Base-by-base conservation (phyloP, 2,888 invertebrate genomes). In the Harpagoxenus sublaevis region DNA sequence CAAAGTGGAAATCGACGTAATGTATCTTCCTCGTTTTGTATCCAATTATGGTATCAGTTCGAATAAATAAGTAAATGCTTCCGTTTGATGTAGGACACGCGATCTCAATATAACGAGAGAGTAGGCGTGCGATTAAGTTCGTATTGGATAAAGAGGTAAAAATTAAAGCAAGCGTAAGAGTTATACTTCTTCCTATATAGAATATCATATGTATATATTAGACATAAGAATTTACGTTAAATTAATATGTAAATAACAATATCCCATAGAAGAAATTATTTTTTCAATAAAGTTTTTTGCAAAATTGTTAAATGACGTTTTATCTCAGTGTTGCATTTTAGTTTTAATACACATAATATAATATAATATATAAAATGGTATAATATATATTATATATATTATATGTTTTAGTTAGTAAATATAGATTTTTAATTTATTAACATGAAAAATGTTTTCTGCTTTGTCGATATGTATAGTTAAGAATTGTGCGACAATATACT, bases 81-180 rank as follows among this genome's bases (percentile, higher is more conserved):
- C 57, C 78, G 55, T 68, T 68, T 57, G 45, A 75, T 75, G 55
- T 70, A 70, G 78, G 70, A 78, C 70, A 55, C 70, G 23, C n/a
- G 70, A 78, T 57, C 68, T 68, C 68, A 57, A 70, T 57, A 18
- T 53, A 66, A 57, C 15, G 77, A 78, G 66, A 68, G 66, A 68
- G n/a, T 66, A 57, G 45, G 45, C 31, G 70, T 70, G 45, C 23
- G 10, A 78, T 68, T 78, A 78, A 57, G 15, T 70, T 45, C 31
- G 45, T 8, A n/a, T n/a, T 35, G 18, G n/a, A 45, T 42, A 68
- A n/a, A 42, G 15, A 57, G 10, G n/a, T n/a, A 70, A 55, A 45
- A 39, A 45, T 53, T 66, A 42, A 55, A 51, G 3, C 28, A 78
- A 23, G 9, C 35, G 0, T 35, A 35, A 63, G n/a, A 75, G 6